A percentile compares a stretch with the other conserved stretches of the same genome.
Evolutionary conservation across 2,113 vertebrate genomes (phyloP).

Genomic region (Spilogale gracilis): DNA sequence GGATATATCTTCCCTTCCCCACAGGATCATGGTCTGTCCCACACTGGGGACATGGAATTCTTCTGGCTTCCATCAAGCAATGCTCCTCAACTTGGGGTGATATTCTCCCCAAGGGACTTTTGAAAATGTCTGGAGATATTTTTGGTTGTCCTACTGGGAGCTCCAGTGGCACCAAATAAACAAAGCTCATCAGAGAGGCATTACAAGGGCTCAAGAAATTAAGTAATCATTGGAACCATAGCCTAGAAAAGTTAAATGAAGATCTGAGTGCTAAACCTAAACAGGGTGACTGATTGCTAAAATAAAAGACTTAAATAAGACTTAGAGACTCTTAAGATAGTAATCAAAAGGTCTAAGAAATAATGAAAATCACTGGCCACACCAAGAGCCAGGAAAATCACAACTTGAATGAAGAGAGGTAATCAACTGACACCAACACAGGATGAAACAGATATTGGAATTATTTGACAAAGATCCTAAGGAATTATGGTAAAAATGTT

Average conservation of each 20-base stretch:
- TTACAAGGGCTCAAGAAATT: background rate
- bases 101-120: background rate
- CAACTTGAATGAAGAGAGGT: background rate
- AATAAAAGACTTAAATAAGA: background rate
- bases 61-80: background rate
- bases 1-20: accelerated
- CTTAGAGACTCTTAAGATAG: background rate
- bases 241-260: background rate
- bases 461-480: background rate
- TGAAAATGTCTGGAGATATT: background rate
- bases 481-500: constrained; percentile 9
- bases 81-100: background rate
- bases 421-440: background rate
- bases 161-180: background rate
- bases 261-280: background rate
- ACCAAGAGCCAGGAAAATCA: background rate
- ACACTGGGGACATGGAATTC: background rate
- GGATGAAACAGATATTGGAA: background rate
- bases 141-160: background rate
- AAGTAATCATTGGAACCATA: background rate
- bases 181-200: background rate
- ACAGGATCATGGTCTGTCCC: background rate
- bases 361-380: background rate
- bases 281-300: background rate
- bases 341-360: background rate